Base-by-base conservation (phyloP, 2,888 invertebrate species). In the Cantharis lateralis region DNA sequence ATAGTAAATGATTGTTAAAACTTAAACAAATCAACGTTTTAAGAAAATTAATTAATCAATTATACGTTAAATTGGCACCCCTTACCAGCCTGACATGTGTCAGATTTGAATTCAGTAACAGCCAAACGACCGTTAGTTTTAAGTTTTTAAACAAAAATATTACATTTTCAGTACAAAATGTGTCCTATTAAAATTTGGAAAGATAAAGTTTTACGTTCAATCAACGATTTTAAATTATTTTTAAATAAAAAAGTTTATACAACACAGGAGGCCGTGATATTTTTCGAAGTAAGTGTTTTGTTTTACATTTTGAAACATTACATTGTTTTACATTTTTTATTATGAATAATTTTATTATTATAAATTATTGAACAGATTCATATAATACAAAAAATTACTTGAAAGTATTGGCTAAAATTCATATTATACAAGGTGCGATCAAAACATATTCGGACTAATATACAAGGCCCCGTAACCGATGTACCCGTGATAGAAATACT, bases 271-370 rank as follows among this genome's bases (percentile, higher is more conserved):
- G 32, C 48, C 13, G 28, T 13, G 13, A 26, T 20, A 9, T 72
- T 72, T 72, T 24, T 64, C 11, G 18, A 72, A 18, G 71, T 72
- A 72, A 66, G 64, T 26, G 16, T 26, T 68, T 9, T n/a, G 5
- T 13, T 20, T 68, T 28, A n/a, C n/a, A n/a, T n/a, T n/a, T n/a
- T n/a, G n/a, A n/a, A n/a, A n/a, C n/a, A n/a, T n/a, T 28, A 28
- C 3, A 28, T 28, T 68, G 1, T 13, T 26, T n/a, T 7, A 18
- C n/a, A 15, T 68, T 24, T 26, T 68, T 28, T 20, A 20, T 10
- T 26, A 26, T 28, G 10, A 10, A 28, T 10, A 32, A 32, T 13
- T 28, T 11, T 0, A 11, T 28, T 28, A 10, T 11, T 11, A 24
- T 9, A 24, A 24, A 28, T 28, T 28, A 28, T 28, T 11, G 11